Percentiles rank a stretch among this genome's conserved stretches.
Evolutionary conservation across 2,888 invertebrate genomes (phyloP).

Genomic region (Xanthorhoe spadicearia): DNA sequence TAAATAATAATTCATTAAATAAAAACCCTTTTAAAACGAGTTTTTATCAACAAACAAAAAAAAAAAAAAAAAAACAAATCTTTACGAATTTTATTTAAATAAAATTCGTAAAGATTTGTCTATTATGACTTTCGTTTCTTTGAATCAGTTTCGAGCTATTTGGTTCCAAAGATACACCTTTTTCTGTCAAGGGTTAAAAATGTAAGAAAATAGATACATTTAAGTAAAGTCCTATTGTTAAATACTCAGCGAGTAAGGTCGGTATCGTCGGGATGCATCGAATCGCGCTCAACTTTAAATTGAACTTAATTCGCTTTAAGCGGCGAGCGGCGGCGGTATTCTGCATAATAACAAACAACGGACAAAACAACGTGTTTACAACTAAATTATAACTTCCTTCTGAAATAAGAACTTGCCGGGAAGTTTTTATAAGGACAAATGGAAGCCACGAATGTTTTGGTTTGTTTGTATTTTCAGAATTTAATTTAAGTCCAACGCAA

Average conservation of each 20-base stretch:
- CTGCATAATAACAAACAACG: constrained; percentile 16
- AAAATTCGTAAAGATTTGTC: no score
- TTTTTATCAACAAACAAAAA: no score
- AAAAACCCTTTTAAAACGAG: no score
- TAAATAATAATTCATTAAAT: no score
- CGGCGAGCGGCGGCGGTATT: constrained; percentile 19
- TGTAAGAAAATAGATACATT: not conserved
- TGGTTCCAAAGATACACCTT: no score
- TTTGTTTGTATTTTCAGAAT: no score
- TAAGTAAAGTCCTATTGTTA: not conserved
- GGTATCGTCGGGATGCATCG: constrained; percentile 20
- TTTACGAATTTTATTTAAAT: no score
- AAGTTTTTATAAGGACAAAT: constrained; percentile 4
- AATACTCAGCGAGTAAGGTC: no score
- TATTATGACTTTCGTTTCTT: no score
- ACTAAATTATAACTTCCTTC: constrained; percentile 7
- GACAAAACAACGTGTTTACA: constrained; percentile 5
- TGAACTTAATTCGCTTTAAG: constrained; percentile 54
- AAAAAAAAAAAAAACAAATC: no score
- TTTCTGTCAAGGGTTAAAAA: not conserved
- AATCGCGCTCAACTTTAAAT: constrained; percentile 47
- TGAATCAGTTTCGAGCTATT: no score
- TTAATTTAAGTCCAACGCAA: no score
- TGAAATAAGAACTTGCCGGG: constrained; percentile 5
- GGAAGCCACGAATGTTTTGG: not conserved